phyloP scores from a whole-genome alignment of 2,888 invertebrate species.

The Anorthoa munda region DNA sequence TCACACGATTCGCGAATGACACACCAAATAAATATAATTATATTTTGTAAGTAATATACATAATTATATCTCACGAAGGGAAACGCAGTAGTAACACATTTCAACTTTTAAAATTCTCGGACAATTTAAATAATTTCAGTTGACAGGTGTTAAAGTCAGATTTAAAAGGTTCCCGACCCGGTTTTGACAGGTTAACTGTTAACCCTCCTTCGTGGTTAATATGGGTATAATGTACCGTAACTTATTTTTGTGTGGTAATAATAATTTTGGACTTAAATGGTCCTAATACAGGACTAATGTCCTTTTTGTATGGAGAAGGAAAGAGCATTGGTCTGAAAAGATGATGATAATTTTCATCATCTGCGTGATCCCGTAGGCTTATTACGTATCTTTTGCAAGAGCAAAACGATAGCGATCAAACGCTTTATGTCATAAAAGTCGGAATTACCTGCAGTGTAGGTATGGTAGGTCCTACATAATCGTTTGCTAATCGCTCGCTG shows the following conservation, averaged over 20 bases:
- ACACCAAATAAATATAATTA: not conserved
- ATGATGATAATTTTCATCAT: no score
- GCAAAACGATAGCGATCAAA: no score
- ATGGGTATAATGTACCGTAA: conserved; percentile 50
- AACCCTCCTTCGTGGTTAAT: conserved; percentile 47
- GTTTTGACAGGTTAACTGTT: conserved; percentile 61
- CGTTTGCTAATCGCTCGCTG: no score
- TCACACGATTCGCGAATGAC: no score
- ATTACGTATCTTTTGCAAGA: no score
- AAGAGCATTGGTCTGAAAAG: not conserved
- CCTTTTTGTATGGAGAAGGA: no score
- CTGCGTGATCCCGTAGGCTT: no score
- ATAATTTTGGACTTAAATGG: not conserved
- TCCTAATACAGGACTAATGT: not conserved
- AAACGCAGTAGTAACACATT: conserved; percentile 30
- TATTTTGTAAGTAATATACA: not conserved
- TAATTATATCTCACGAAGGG: conserved; percentile 16
- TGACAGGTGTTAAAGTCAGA: conserved; percentile 71
- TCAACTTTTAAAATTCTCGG: conserved; percentile 14
- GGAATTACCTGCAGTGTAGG: no score
- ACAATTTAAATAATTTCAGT: conserved; percentile 60
- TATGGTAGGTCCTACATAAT: no score
- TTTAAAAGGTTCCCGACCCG: conserved; percentile 63
- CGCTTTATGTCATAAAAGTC: no score
- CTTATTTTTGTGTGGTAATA: not conserved